Base-by-base conservation (phyloP, 2,113 vertebrate genomes). In the Gallinago undulata region DNA sequence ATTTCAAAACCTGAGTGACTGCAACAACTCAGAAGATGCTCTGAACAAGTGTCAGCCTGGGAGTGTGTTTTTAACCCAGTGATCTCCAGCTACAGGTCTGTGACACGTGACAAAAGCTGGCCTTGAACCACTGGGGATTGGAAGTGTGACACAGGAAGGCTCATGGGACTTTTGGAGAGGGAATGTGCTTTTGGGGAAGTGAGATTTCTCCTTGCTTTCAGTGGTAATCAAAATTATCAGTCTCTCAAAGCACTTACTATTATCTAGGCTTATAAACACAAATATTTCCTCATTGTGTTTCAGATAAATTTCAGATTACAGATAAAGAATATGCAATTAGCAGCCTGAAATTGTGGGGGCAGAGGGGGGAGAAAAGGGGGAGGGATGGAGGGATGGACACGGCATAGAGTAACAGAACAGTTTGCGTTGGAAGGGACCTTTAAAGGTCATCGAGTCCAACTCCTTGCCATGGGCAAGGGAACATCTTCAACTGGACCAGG, bases 361-460 rank as follows among this genome's bases (percentile, higher is more conserved):
- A 35, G 5, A 13, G 17, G 6, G 3, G 3, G 6, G 17, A 10
- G 4, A 6, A 37, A 19, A 18, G 14, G 31, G 15, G 27, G 15
- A 7, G 17, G 13, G 25, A 43, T 37, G 27, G 15, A 7, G 17
- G 13, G 25, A 43, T 37, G 14, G 47, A 30, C 27, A 78, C 6
- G 8, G 37, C 15, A 62, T 27, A 39, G 59, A 37, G 37, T 37
- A 35, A 62, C 23, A 25, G 35, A 27, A 37, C 18, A 25, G n/a
- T 60, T 39, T 62, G 24, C 16, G 10, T 18, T 62, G 60, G 15
- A 62, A 62, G 60, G 60, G 24, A 37, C 35, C n/a, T 37, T 27
- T 62, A 37, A 37, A 27, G 35, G 24, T 16, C 60, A 39, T 12
- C 24, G 10, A 37, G 35, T 37, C 60, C 35, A 62, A 27, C 4